These are phyloP conservation scores for Dysmachus trigonus DNA, from an alignment of 2,888 invertebrate genomes.

Conservation along the genomic window DNA sequence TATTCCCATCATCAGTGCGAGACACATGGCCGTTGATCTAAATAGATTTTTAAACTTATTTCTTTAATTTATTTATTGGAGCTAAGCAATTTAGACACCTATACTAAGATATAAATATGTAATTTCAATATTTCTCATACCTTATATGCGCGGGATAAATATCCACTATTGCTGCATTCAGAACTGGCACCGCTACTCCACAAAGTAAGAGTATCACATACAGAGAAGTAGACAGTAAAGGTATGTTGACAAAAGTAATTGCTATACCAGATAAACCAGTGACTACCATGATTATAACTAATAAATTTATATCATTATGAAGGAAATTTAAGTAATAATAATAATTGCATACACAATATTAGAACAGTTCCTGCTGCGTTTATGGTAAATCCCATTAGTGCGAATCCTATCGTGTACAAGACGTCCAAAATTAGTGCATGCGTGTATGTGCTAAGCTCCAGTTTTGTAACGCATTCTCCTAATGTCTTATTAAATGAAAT, in stretches of 20 bases:
- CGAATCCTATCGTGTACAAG: constrained; percentile 56
- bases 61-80: too few species aligned
- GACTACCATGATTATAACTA: constrained; percentile 53
- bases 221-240: constrained; percentile 55
- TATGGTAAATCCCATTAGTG: constrained; percentile 56
- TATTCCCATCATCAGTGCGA: constrained; percentile 67
- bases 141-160: constrained; percentile 60
- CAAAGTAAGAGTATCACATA: constrained; percentile 55
- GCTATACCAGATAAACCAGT: constrained; percentile 55
- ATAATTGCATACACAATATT: constrained; percentile 55
- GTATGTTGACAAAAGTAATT: constrained; percentile 52
- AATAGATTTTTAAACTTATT: background rate
- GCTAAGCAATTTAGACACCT: too few species aligned
- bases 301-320: background rate
- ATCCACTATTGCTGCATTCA: constrained; percentile 59
- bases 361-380: constrained; percentile 55
- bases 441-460: constrained; percentile 57
- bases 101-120: too few species aligned
- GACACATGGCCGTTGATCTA: constrained; percentile 67
- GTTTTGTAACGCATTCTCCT: constrained; percentile 50
- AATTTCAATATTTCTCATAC: too few species aligned
- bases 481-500: background rate
- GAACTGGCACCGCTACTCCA: constrained; percentile 57
- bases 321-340: too few species aligned
- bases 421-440: constrained; percentile 56